Base-by-base conservation (phyloP, 2,888 invertebrate species). In the Belgica antarctica region DNA sequence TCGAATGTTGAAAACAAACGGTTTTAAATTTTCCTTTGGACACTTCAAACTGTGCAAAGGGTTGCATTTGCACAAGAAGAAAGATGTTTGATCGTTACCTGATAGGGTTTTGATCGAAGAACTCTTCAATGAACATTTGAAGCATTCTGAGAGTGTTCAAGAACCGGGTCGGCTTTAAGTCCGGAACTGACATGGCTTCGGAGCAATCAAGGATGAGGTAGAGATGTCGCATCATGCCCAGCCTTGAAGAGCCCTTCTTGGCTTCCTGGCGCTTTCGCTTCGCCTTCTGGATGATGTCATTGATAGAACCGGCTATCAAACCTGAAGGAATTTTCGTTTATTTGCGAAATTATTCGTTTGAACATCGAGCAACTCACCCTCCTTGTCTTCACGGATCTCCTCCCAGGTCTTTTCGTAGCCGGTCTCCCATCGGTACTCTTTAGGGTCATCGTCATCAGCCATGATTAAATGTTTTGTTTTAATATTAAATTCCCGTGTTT, bases 161-260 rank as follows among this genome's bases (percentile, higher is more conserved):
- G 73, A 96, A 86, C 73, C 97, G 82, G 2, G 93, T 94, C 0
- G 99, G 99, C 80, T 95, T 97, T 62, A 99, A 82, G 81, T 98
- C 97, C 76, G 95, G 96, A 74, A 91, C 91, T 41, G 86, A 86
- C 98, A 99, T 99, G 1, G 94, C 87, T 76, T 92, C 91, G 0
- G 98, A 98, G 77, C 93, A 90, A 79, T 99, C 99, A 1, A 99
- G 80, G 22, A 98, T 86, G 1, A 99, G 80, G 76, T 89, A 93
- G 70, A 99, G 79, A 80, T 99, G 97, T 62, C 99, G 85, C 98
- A 99, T 99, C 96, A 98, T 98, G 36, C 98, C 98, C 31, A 99
- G 85, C 71, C 95, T 87, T 52, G 94, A 89, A 72, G 92, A 90
- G 7, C 88, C 86, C 72, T 85, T 84, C 72, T 89, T 87, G 52